Evolutionary conservation across 2,888 invertebrate species (phyloP).

Genomic region (Amblyteles armatorius): DNA sequence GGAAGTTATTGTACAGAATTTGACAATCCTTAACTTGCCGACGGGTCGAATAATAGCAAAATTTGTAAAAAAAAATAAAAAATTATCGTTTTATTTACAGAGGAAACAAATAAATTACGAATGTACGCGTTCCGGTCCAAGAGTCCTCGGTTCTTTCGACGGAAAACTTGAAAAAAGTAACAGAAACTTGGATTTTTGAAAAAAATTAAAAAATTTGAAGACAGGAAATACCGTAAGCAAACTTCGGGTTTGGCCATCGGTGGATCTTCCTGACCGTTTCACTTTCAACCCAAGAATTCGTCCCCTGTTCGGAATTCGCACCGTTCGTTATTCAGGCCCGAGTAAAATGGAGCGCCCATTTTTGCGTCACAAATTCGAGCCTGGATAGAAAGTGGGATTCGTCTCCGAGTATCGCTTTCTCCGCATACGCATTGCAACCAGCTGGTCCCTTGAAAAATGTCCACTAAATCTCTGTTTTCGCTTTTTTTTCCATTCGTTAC

Average conservation of each 20-base stretch:
- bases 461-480: neutral
- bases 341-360: neutral
- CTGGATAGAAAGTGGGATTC: constrained; percentile 13
- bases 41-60: neutral
- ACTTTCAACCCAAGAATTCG: constrained; percentile 70
- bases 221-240: neutral
- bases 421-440: neutral
- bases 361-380: neutral
- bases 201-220: neutral
- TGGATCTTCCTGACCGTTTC: constrained; percentile 51
- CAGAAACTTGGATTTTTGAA: neutral
- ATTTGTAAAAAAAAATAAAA: neutral
- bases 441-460: neutral
- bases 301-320: constrained; percentile 51
- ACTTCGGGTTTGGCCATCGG: neutral
- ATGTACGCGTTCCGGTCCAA: too few species aligned
- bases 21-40: neutral
- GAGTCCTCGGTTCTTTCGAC: too few species aligned
- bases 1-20: neutral
- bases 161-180: neutral
- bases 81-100: too few species aligned
- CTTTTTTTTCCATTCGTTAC: neutral
- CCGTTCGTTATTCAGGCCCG: constrained; percentile 70
- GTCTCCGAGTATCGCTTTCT: constrained; percentile 34
- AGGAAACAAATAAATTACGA: too few species aligned